Conservation (phyloP, 2,797 vertebrate species). For the Kryptolebias ocellatus region DNA sequence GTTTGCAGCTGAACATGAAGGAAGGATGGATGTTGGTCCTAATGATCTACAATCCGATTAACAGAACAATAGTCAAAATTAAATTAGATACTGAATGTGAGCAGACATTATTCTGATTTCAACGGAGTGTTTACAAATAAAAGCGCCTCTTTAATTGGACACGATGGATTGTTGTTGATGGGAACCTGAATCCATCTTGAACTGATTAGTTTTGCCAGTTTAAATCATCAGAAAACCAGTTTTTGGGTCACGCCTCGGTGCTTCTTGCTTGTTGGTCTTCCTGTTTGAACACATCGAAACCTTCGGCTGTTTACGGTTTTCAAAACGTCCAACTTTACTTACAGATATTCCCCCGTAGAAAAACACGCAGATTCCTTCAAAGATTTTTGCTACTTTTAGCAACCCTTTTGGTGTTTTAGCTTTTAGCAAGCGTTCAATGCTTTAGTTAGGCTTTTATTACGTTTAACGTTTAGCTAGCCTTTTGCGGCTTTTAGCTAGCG, state of each 20-base stretch:
- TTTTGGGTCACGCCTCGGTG: slow-evolving; percentile 34
- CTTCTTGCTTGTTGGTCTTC: too few species aligned
- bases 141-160: slow-evolving; percentile 1
- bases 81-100: slow-evolving; percentile 39
- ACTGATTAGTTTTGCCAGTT: slow-evolving; percentile 38
- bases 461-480: too few species aligned
- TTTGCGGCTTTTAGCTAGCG: too few species aligned
- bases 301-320: too few species aligned
- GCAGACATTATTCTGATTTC: slow-evolving; percentile 24
- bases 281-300: too few species aligned
- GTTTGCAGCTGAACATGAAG: slow-evolving; percentile 55
- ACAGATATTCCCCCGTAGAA: too few species aligned
- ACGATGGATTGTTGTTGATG: slow-evolving; percentile 20
- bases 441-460: too few species aligned
- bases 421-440: too few species aligned
- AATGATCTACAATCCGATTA: slow-evolving; percentile 50
- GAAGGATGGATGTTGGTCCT: slow-evolving; percentile 38
- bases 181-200: slow-evolving; percentile 26
- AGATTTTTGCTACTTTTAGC: too few species aligned
- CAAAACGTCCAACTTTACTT: too few species aligned
- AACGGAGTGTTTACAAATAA: not conserved
- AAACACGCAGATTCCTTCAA: too few species aligned
- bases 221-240: not conserved
- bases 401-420: too few species aligned
- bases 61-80: slow-evolving; percentile 30